Percentiles rank a stretch among this genome's conserved stretches.
These are phyloP conservation scores for Bellardia pandia DNA, from an alignment of 2,888 invertebrate species.

Conservation along the genomic window DNA sequence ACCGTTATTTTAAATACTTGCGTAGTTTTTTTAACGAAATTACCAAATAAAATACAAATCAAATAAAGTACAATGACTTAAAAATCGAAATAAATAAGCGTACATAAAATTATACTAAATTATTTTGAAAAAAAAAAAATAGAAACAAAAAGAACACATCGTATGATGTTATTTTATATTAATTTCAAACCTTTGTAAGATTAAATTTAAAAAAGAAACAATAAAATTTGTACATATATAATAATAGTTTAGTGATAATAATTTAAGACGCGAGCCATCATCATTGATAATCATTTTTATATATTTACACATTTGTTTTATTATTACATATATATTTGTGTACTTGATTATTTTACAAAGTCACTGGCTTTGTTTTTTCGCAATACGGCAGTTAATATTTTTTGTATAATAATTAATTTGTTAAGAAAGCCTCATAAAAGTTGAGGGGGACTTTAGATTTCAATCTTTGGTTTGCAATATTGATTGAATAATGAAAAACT, in stretches of 20 bases:
- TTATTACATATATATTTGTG: neutral
- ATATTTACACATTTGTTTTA: too few relatives aligned
- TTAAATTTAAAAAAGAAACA: slow-evolving; percentile 8
- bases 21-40: slow-evolving; percentile 21
- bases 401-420: neutral
- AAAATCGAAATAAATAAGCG: neutral
- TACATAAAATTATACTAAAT: slow-evolving; percentile 29
- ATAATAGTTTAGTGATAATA: slow-evolving; percentile 6
- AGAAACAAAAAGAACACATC: slow-evolving; percentile 19
- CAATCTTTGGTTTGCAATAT: neutral
- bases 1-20: slow-evolving; percentile 20
- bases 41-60: slow-evolving; percentile 4
- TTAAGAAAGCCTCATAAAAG: neutral
- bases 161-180: slow-evolving; percentile 41
- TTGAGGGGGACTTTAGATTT: neutral
- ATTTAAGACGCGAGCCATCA: slow-evolving; percentile 5
- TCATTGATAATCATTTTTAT: slow-evolving; percentile 12
- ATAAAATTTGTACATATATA: neutral
- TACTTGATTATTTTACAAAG: neutral
- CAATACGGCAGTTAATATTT: neutral
- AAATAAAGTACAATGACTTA: slow-evolving; percentile 6
- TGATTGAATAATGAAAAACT: neutral
- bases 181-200: slow-evolving; percentile 5
- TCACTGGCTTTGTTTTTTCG: neutral
- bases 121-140: neutral